Conservation (phyloP, 2,888 invertebrate species). For the Idaea straminata region DNA sequence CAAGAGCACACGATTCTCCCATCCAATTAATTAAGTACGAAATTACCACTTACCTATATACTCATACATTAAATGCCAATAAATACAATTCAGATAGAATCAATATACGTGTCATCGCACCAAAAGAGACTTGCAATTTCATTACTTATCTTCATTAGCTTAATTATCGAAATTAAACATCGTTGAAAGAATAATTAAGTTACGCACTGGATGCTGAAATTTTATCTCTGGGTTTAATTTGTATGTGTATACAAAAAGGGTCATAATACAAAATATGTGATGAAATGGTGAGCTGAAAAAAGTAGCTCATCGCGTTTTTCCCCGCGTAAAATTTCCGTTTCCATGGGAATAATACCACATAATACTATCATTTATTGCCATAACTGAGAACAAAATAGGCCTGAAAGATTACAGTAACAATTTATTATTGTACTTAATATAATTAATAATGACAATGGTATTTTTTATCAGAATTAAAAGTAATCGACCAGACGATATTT, state of each 20-base stretch:
- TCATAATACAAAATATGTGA: slow-evolving; percentile 10
- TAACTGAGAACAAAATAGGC: no score
- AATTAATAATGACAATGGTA: no score
- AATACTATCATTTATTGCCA: no score
- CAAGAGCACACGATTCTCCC: no score
- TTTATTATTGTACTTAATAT: no score
- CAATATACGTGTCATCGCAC: neutral
- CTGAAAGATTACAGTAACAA: no score
- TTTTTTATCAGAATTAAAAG: no score
- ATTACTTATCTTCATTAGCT: slow-evolving; percentile 22
- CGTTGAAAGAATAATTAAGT: slow-evolving; percentile 18
- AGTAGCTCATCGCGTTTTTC: no score
- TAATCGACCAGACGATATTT: no score
- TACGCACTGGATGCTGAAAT: neutral
- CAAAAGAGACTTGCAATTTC: slow-evolving; percentile 17
- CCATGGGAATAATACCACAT: no score
- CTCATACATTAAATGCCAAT: neutral
- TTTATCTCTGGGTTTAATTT: neutral
- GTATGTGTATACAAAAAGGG: slow-evolving; percentile 24
- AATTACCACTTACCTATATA: neutral
- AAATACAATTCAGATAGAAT: neutral
- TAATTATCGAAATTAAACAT: slow-evolving; percentile 19
- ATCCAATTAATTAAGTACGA: neutral
- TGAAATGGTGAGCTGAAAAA: no score
- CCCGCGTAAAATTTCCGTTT: no score